These are phyloP conservation scores for Coenonympha glycerion DNA, from an alignment of 2,888 invertebrate genomes.

Conservation along the genomic window DNA sequence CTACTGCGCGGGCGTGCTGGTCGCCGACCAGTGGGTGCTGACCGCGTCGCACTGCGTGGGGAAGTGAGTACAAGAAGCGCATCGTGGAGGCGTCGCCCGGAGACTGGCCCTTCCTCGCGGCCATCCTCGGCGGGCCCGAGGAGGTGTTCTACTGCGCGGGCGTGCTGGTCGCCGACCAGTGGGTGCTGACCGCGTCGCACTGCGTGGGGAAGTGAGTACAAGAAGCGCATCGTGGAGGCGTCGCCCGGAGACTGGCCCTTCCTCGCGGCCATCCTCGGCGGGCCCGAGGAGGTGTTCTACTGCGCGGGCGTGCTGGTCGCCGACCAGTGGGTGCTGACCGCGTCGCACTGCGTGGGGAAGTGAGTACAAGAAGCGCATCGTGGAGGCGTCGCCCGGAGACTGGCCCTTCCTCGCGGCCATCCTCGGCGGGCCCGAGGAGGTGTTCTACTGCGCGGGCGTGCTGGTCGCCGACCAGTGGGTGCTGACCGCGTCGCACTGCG, in stretches of 20 bases:
- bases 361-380: slow-evolving; percentile 83
- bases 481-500: no score
- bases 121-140: slow-evolving; percentile 89
- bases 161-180: slow-evolving; percentile 90
- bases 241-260: no score
- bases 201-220: slow-evolving; percentile 93
- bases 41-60: no score
- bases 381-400: slow-evolving; percentile 86
- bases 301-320: no score
- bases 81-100: no score
- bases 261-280: not conserved
- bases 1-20: not conserved
- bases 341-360: no score
- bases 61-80: no score
- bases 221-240: no score
- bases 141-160: slow-evolving; percentile 93
- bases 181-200: slow-evolving; percentile 91
- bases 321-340: no score
- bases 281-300: not conserved
- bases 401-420: not conserved
- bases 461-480: no score
- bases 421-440: not conserved
- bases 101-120: no score
- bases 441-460: not conserved
- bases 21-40: no score